Percentiles rank a stretch among this genome's conserved stretches.
Conservation (phyloP, 2,797 vertebrate species). For the Erethizon dorsatum region DNA sequence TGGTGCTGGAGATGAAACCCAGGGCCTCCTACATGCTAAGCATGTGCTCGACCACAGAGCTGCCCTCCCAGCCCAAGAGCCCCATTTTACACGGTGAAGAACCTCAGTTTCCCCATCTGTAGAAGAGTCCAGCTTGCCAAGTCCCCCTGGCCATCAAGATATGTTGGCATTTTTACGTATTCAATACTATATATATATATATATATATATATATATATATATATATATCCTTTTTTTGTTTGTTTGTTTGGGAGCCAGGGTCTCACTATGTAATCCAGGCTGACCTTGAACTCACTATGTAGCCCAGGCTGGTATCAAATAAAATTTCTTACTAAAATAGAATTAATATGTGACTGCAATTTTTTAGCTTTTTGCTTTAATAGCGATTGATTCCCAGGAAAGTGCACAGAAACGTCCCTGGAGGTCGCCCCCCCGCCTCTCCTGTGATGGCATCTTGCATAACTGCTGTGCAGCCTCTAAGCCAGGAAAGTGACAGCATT, state of each 20-base stretch:
- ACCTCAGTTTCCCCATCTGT: neutral
- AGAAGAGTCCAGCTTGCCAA: neutral
- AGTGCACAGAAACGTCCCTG: neutral
- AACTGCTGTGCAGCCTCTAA: neutral
- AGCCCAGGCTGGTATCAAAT: neutral
- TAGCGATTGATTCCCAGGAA: neutral
- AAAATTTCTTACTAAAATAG: neutral
- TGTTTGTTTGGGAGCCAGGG: too few relatives aligned
- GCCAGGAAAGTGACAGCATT: neutral
- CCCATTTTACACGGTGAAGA: neutral
- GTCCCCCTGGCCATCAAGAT: neutral
- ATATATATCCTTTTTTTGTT: too few relatives aligned
- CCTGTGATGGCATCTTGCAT: neutral
- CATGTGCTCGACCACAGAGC: accelerated
- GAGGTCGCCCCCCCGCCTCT: neutral
- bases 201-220: too few relatives aligned
- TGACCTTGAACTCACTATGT: neutral
- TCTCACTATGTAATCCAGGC: neutral
- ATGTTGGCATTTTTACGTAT: neutral
- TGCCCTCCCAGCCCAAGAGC: neutral
- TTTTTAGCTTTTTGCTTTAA: neutral
- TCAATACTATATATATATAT: too few relatives aligned
- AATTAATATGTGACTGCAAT: neutral
- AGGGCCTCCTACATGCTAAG: neutral
- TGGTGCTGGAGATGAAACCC: neutral